phyloP scores from a whole-genome alignment of 2,888 invertebrate genomes.

The Deilephila porcellus region DNA sequence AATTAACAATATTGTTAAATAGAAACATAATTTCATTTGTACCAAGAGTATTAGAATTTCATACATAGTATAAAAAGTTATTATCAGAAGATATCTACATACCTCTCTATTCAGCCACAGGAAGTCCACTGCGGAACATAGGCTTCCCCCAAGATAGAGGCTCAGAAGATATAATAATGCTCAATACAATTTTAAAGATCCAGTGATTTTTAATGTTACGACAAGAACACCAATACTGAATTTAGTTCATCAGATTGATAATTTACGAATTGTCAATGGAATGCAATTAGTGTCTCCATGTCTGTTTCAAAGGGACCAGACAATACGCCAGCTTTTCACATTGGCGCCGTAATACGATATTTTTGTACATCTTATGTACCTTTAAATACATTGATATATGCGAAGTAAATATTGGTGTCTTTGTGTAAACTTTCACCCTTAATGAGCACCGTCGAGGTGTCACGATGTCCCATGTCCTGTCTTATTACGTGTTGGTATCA shows the following conservation, averaged over 20 bases:
- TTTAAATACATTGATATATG: conserved; percentile 26
- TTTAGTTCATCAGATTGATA: not conserved
- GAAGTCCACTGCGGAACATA: too few relatives aligned
- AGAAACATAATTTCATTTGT: too few relatives aligned
- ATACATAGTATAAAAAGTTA: too few relatives aligned
- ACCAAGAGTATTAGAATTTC: too few relatives aligned
- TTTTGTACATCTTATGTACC: conserved; percentile 14
- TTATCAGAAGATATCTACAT: too few relatives aligned
- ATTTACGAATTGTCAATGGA: not conserved
- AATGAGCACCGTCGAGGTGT: conserved; percentile 57
- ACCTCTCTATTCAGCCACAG: too few relatives aligned
- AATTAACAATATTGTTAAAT: too few relatives aligned
- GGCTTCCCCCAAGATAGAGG: too few relatives aligned
- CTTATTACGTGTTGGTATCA: conserved; percentile 45
- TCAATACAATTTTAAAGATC: too few relatives aligned
- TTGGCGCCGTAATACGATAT: conserved; percentile 20
- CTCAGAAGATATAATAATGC: too few relatives aligned
- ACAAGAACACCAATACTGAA: too few relatives aligned
- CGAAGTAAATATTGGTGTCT: conserved; percentile 55
- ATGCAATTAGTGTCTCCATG: not conserved
- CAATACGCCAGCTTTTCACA: conserved; percentile 5
- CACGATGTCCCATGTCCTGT: conserved; percentile 47
- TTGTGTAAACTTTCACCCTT: conserved; percentile 62
- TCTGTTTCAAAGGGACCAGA: not conserved
- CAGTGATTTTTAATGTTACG: too few relatives aligned